Evolutionary conservation across 1,140 invertebrate genomes (phyloP).

Genomic region (Eumaeus atala): DNA sequence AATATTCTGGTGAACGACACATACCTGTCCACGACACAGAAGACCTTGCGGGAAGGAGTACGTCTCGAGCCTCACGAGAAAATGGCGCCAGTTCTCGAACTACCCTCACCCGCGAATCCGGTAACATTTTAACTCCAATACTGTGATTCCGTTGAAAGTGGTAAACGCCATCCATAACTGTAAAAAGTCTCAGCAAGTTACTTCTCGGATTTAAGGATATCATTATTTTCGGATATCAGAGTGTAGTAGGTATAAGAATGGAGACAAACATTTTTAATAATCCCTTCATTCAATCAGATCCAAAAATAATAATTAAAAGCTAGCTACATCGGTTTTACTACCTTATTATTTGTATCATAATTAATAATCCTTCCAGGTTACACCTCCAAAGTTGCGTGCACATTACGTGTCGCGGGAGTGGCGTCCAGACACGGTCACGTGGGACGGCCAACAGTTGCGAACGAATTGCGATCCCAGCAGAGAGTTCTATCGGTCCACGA

Average conservation of each 20-base stretch:
- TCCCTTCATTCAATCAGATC: too few species aligned
- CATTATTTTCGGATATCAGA: too few species aligned
- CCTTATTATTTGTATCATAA: too few species aligned
- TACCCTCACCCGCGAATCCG: constrained; percentile 17
- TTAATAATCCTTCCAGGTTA: constrained; percentile 25
- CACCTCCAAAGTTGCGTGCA: constrained; percentile 26
- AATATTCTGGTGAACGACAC: constrained; percentile 29
- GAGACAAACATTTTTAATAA: too few species aligned
- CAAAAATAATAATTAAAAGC: too few species aligned
- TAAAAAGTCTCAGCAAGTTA: too few species aligned
- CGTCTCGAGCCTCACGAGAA: not conserved
- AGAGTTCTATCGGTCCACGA: constrained; percentile 46
- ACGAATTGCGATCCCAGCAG: constrained; percentile 46
- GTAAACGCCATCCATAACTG: too few species aligned
- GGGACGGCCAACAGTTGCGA: constrained; percentile 59
- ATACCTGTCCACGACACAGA: constrained; percentile 28
- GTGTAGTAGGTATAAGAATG: too few species aligned
- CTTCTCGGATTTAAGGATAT: too few species aligned
- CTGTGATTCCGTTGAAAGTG: not conserved
- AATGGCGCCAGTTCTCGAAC: constrained; percentile 5
- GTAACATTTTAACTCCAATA: constrained; percentile 11
- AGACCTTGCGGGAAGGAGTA: constrained; percentile 17
- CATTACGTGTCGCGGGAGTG: constrained; percentile 47
- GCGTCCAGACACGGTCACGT: constrained; percentile 42
- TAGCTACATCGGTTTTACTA: too few species aligned